Conservation (phyloP, 2,113 vertebrate species). For the Maccullochella peelii region DNA sequence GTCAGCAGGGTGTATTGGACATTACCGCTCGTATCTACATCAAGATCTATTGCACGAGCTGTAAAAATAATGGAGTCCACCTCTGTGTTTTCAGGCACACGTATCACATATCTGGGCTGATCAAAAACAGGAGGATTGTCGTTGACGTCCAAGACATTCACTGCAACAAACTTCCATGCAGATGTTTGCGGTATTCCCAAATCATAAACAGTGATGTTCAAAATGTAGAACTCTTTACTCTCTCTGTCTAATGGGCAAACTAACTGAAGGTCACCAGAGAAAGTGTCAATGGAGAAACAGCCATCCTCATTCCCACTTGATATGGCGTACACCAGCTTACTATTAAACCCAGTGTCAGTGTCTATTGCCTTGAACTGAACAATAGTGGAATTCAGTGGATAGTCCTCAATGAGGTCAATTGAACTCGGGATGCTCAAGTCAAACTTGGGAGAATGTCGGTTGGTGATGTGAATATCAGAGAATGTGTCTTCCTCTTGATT, state of each 20-base stretch:
- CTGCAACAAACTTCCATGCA: constrained; percentile 92
- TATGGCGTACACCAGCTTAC: constrained; percentile 91
- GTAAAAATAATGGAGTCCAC: constrained; percentile 86
- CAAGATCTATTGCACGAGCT: constrained; percentile 86
- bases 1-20: constrained; percentile 89
- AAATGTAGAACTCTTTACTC: constrained; percentile 89
- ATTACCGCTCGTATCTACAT: constrained; percentile 86
- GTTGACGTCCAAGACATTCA: constrained; percentile 93
- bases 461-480: constrained; percentile 89
- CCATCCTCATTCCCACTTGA: constrained; percentile 93
- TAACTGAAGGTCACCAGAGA: constrained; percentile 89
- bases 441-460: constrained; percentile 91
- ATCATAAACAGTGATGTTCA: constrained; percentile 95
- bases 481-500: constrained; percentile 87
- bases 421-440: constrained; percentile 87
- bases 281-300: constrained; percentile 90
- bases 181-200: constrained; percentile 91
- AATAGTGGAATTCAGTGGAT: constrained; percentile 85
- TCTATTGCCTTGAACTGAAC: constrained; percentile 89
- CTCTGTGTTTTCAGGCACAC: constrained; percentile 87
- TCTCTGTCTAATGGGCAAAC: constrained; percentile 92
- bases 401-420: constrained; percentile 88
- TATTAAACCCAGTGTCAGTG: constrained; percentile 90
- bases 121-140: constrained; percentile 92
- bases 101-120: constrained; percentile 88